Evolutionary conservation across 1,140 invertebrate species (phyloP), one percentile per base, ranked within the genome.

Genomic region (Batillaria attramentaria): DNA sequence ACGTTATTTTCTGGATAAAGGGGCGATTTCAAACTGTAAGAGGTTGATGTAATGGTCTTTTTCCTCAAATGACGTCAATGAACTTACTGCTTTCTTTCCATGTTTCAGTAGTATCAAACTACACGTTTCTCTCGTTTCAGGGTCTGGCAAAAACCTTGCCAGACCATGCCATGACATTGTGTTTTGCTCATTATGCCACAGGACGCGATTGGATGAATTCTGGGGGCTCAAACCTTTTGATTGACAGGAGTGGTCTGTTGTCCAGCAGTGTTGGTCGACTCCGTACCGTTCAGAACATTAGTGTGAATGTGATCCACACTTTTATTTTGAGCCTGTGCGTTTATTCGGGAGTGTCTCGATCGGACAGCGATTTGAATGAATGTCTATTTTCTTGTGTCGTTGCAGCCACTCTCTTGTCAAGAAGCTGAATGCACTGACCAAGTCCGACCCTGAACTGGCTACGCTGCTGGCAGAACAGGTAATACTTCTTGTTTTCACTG

Each of bases 381-480:
- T 74, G 18, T 50, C 72, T 31, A 46, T 79, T 20, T 74, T 57
- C 39, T 70, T 77, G 78, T 74, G 33, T 77, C 78, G 41, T 83
- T 86, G 43, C 85, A 96, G 95, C 87, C 97, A 99, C 93, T 94
- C 95, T 5, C 94, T 99, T 33, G 96, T 99, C 73, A 96, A 96
- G 87, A 98, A 98, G 90, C 91, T 99, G 24, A 93, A 94, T 84
- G 93, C 93, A 79, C 88, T 99, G 62, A 94, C 93, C 69, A 93
- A 93, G 4, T 92, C 91, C 20, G 94, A 99, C 91, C 93, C 94
- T 35, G 94, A 96, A 83, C 91, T 99, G 76, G 97, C 96, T 0
- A 93, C 95, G 85, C 92, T 98, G 81, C 91, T 99, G 5, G 94
- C 95, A 33, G 94, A 98, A 90, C 98, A 98, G 93, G 94, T 95